Conservation (phyloP, 2,888 invertebrate genomes). For the Lasioglossum vierecki region DNA sequence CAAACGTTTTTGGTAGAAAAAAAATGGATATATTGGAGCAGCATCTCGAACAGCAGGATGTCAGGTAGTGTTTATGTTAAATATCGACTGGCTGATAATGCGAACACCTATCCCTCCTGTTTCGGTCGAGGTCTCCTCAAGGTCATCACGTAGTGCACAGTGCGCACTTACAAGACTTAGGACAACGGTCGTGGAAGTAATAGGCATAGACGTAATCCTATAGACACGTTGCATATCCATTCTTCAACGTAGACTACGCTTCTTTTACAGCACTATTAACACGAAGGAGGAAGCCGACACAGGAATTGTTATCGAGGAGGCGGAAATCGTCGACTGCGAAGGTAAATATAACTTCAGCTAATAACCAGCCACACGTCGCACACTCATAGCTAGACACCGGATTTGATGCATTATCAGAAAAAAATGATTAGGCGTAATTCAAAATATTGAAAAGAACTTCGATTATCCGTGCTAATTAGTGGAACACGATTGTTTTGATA, state of each 20-base stretch:
- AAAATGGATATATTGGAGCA: constrained; percentile 83
- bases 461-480: no score
- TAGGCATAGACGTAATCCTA: constrained; percentile 64
- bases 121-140: constrained; percentile 77
- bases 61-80: constrained; percentile 78
- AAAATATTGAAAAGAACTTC: no score
- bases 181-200: constrained; percentile 70
- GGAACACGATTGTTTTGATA: no score
- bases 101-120: constrained; percentile 67
- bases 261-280: constrained; percentile 72
- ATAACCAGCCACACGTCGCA: background rate
- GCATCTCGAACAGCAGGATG: constrained; percentile 82
- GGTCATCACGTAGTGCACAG: constrained; percentile 79
- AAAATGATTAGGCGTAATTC: no score
- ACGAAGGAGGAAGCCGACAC: constrained; percentile 78
- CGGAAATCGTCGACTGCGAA: constrained; percentile 82
- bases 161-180: constrained; percentile 75
- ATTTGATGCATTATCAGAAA: no score
- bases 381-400: background rate
- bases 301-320: constrained; percentile 82
- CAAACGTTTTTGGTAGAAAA: constrained; percentile 79
- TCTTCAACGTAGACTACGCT: constrained; percentile 50
- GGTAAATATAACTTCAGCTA: constrained; percentile 66
- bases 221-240: constrained; percentile 57
- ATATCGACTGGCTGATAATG: constrained; percentile 66